Conservation (phyloP, 2,888 invertebrate genomes). For the Thereva nobilitata region DNA sequence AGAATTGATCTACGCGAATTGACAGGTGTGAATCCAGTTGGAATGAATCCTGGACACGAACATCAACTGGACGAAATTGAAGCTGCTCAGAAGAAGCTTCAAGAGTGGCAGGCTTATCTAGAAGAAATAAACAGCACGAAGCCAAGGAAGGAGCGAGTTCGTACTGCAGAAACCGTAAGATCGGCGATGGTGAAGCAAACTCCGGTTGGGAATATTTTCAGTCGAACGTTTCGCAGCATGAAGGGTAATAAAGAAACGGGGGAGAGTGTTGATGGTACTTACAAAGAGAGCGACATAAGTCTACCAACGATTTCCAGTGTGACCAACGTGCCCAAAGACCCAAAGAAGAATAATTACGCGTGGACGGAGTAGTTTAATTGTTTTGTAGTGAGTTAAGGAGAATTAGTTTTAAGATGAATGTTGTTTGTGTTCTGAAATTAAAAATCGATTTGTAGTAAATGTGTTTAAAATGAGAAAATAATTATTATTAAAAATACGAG, state of each 20-base stretch:
- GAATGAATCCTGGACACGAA: slow-evolving; percentile 70
- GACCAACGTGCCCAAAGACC: no score
- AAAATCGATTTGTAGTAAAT: no score
- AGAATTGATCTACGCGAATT: slow-evolving; percentile 60
- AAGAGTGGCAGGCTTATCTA: slow-evolving; percentile 54
- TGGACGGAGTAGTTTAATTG: no score
- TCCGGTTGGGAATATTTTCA: slow-evolving; percentile 28
- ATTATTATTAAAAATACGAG: no score
- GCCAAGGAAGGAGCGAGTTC: slow-evolving; percentile 7
- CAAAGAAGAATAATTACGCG: no score
- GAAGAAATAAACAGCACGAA: slow-evolving; percentile 45
- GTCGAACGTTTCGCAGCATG: slow-evolving; percentile 19
- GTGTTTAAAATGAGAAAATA: no score
- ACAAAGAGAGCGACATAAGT: slow-evolving; percentile 9
- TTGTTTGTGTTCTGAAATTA: no score
- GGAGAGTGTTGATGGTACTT: slow-evolving; percentile 30
- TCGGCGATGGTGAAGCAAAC: slow-evolving; percentile 26
- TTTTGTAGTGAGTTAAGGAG: no score
- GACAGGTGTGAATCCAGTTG: slow-evolving; percentile 57
- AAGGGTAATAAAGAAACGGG: slow-evolving; percentile 16
- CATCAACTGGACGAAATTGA: slow-evolving; percentile 52
- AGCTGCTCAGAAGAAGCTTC: slow-evolving; percentile 54
- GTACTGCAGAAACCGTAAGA: slow-evolving; percentile 9
- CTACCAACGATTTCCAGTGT: slow-evolving; percentile 26
- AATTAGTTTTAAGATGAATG: no score